Evolutionary conservation across 2,888 invertebrate genomes (phyloP), one percentile per base, ranked within the genome.

Genomic region (Ptycholaimellus sp.): DNA sequence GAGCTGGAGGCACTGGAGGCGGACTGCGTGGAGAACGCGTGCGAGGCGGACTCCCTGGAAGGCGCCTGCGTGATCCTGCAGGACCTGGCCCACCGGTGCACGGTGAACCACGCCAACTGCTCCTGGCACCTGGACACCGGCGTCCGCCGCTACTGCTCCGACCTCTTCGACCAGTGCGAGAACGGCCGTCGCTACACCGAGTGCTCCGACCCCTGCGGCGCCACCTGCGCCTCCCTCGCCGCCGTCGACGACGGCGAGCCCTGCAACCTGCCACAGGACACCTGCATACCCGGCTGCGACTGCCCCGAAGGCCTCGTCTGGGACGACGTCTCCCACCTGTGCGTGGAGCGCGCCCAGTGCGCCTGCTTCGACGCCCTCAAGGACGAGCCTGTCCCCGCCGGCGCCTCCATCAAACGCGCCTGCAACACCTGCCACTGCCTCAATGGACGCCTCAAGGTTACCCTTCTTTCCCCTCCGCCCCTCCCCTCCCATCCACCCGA

Each of bases 261-360:
- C 32, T 46, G 48, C 19, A 42, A 46, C 9, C 60, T 62, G 38
- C 59, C 63, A 5, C n/a, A n/a, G n/a, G n/a, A n/a, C n/a, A 60
- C 66, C 19, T 83, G 82, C 50, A 72, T 74, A 35, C 81, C 82
- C 54, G 83, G 83, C 1, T 83, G 83, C 58, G 79, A 74, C 63
- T 83, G 83, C 55, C 80, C 81, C 0, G 63, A 68, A 14, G 79
- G 76, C 0, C 70, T 72, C 0, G 68, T 79, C 1, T 63, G 76
- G 5, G 73, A 79, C 46, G 70, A 38, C n/a, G 17, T 17, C 29
- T 31, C 33, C 5, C 38, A 34, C 21, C 6, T 2, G 11, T 40
- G 40, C 23, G 40, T 38, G 17, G 23, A 19, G 2, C 28, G 3
- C 22, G 14, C 7, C 17, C 25, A 28, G 19, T 40, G 40, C 30